phyloP scores from a whole-genome alignment of 2,113 vertebrate genomes.

The Perccottus glenii region DNA sequence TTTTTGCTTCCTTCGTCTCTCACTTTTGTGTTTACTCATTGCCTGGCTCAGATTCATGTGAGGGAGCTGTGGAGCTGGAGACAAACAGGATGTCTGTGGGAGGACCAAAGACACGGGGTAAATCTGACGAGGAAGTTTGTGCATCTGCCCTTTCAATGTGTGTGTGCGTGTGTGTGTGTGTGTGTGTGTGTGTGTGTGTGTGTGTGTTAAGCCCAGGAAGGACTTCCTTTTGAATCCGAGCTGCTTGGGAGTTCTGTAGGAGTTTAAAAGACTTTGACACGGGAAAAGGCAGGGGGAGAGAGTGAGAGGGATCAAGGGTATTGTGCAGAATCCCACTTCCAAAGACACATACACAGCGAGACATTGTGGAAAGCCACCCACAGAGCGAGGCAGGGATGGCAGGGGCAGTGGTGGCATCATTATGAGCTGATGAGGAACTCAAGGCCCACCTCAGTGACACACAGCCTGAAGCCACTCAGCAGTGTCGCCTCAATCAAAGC shows the following conservation, averaged over 20 bases:
- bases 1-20: conserved; percentile 38
- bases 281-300: conserved; percentile 42
- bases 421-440: conserved; percentile 52
- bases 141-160: not conserved
- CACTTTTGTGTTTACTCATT: conserved; percentile 58
- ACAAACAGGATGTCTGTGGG: conserved; percentile 79
- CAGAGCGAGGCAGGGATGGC: conserved; percentile 53
- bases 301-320: conserved; percentile 61
- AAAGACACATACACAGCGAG: not conserved
- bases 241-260: conserved; percentile 77
- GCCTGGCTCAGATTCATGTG: conserved; percentile 59
- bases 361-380: conserved; percentile 61
- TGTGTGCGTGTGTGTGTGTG: conserved; percentile 17
- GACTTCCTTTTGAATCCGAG: conserved; percentile 70
- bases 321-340: not conserved
- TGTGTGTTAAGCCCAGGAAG: conserved; percentile 74
- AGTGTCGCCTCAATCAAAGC: conserved; percentile 45
- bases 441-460: conserved; percentile 45
- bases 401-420: conserved; percentile 46
- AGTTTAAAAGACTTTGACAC: conserved; percentile 66
- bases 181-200: conserved; percentile 26
- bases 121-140: conserved; percentile 69
- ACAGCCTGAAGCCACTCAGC: conserved; percentile 50
- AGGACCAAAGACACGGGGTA: conserved; percentile 63
- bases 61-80: conserved; percentile 58